These are phyloP conservation scores for Cathartes aura DNA, from an alignment of 2,113 vertebrate species.

Conservation along the genomic window DNA sequence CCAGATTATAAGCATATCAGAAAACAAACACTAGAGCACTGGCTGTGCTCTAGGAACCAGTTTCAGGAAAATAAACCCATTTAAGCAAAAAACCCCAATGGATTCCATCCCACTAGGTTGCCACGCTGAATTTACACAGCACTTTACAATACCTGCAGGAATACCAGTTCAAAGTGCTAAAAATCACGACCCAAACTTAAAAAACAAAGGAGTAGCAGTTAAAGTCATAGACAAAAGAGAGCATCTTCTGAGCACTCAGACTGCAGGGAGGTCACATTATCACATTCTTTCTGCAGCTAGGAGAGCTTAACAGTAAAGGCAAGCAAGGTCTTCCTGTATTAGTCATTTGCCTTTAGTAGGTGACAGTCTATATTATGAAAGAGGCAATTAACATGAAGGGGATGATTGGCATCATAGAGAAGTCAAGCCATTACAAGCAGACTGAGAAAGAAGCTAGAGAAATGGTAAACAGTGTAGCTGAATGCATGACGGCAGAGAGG, in stretches of 20 bases:
- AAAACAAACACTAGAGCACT: not conserved
- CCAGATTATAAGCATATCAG: not conserved
- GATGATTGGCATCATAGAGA: not conserved
- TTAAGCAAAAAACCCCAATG: not conserved
- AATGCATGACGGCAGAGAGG: not conserved
- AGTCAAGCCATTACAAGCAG: not conserved
- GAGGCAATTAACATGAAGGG: not conserved
- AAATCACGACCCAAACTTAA: not conserved
- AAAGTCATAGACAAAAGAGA: not conserved
- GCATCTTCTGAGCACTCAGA: not conserved
- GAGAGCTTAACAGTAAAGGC: not conserved
- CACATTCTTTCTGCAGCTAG: not conserved
- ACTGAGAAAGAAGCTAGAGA: not conserved
- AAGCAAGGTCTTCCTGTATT: not conserved
- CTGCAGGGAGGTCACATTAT: not conserved
- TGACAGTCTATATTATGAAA: not conserved
- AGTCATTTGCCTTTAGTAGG: not conserved
- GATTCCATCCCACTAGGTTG: not conserved
- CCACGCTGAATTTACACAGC: not conserved
- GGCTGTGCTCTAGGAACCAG: not conserved
- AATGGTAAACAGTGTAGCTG: not conserved
- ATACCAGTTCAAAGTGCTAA: not conserved
- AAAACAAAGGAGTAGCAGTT: not conserved
- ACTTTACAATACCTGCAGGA: not conserved
- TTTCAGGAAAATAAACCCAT: not conserved